Conservation (phyloP, 2,797 vertebrate genomes). For the Pseudopleuronectes americanus region DNA sequence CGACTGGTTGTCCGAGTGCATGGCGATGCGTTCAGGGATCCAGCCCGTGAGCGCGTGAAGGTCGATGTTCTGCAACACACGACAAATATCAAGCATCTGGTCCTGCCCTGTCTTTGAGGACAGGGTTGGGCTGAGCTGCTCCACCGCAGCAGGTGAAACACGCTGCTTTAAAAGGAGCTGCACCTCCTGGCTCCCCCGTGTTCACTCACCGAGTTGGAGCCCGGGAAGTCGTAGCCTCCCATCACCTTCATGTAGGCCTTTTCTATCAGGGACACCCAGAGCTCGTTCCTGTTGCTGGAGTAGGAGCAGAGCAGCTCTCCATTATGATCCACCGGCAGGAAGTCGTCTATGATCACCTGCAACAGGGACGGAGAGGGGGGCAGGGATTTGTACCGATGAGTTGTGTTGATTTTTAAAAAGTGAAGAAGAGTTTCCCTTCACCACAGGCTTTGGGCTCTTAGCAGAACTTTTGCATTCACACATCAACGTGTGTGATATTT, state of each 20-base stretch:
- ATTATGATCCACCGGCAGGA: constrained; percentile 92
- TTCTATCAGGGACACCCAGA: constrained; percentile 98
- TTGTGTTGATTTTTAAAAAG: no score
- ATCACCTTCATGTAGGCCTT: constrained; percentile 99
- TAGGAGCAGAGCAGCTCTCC: constrained; percentile 98
- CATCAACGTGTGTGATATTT: no score
- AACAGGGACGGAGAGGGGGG: not conserved
- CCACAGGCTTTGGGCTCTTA: no score
- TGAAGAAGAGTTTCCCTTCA: no score
- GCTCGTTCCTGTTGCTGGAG: constrained; percentile 96
- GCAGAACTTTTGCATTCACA: no score
- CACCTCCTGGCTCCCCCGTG: not conserved
- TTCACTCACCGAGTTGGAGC: constrained; percentile 93
- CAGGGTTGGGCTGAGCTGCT: not conserved
- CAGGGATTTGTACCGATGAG: no score
- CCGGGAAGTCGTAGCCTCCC: constrained; percentile 99
- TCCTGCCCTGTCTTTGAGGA: not conserved
- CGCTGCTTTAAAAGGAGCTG: not conserved
- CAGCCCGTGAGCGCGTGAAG: constrained; percentile 98
- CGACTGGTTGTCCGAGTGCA: constrained; percentile 98
- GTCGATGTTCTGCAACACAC: constrained; percentile 91
- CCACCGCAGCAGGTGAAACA: not conserved
- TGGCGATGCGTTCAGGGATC: constrained; percentile 99
- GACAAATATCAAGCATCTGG: not conserved
- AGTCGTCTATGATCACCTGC: constrained; percentile 98